Percentiles rank a stretch among this genome's conserved stretches.
phyloP scores from a whole-genome alignment of 2,797 vertebrate genomes.

The Nannoperca obscura region DNA sequence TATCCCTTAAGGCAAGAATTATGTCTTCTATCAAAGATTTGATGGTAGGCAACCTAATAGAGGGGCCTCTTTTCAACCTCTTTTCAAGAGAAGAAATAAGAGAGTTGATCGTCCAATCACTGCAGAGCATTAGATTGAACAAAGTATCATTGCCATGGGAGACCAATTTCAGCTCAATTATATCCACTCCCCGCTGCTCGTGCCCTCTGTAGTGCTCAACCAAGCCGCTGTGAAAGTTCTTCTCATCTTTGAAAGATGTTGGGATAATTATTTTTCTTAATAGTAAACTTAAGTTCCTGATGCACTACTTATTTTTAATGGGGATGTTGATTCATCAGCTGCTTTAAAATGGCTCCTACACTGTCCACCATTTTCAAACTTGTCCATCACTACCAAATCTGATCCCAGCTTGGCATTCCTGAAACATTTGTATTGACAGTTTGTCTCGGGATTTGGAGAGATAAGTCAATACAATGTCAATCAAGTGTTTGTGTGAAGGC shows the following conservation, averaged over 20 bases:
- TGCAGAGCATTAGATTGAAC: constrained; percentile 78
- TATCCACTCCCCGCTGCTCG: constrained; percentile 86
- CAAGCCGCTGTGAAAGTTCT: constrained; percentile 74
- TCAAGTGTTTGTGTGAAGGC: constrained; percentile 54
- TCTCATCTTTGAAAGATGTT: constrained; percentile 80
- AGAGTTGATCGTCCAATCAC: constrained; percentile 73
- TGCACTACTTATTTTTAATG: constrained; percentile 51
- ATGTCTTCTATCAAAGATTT: constrained; percentile 74
- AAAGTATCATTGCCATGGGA: constrained; percentile 86
- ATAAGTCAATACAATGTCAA: constrained; percentile 64
- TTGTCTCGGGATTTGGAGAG: constrained; percentile 63
- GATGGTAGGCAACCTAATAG: constrained; percentile 70
- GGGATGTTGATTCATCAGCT: constrained; percentile 37
- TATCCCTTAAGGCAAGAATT: constrained; percentile 69
- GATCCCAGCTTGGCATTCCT: constrained; percentile 18
- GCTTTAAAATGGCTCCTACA: constrained; percentile 21
- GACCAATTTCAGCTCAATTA: constrained; percentile 88
- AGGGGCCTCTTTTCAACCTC: constrained; percentile 67
- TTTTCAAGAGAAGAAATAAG: constrained; percentile 73
- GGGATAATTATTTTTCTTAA: constrained; percentile 82
- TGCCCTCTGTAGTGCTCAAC: constrained; percentile 80
- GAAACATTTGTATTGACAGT: constrained; percentile 64
- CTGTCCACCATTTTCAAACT: constrained; percentile 28
- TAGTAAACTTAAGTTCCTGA: constrained; percentile 68
- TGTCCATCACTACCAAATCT: constrained; percentile 41